Evolutionary conservation across 2,797 vertebrate genomes (phyloP).

Genomic region (Sebastes variabilis): DNA sequence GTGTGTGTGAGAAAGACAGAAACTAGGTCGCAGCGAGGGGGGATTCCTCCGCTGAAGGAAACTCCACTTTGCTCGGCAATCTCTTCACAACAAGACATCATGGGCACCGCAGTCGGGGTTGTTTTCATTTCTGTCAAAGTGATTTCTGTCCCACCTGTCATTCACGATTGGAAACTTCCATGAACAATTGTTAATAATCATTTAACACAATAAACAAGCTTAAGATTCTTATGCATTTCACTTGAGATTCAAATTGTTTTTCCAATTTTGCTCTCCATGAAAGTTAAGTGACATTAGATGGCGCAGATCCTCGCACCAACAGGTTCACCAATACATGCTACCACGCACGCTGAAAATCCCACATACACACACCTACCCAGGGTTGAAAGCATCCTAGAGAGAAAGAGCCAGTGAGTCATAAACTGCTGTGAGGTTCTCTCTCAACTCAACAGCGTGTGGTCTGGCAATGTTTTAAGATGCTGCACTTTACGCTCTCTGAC

Average conservation of each 20-base stretch:
- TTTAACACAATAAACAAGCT: background rate
- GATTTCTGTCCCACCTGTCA: background rate
- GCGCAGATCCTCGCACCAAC: slow-evolving; percentile 11
- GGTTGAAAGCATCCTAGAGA: slow-evolving; percentile 51
- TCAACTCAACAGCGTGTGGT: slow-evolving; percentile 58
- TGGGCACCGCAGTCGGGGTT: background rate
- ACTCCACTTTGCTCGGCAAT: slow-evolving; percentile 59
- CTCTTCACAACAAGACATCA: slow-evolving; percentile 38
- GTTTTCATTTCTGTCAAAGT: slow-evolving; percentile 17
- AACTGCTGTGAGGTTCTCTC: slow-evolving; percentile 56
- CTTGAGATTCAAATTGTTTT: background rate
- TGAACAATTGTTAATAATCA: background rate
- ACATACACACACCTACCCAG: slow-evolving; percentile 58
- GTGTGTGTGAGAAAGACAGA: slow-evolving; percentile 32
- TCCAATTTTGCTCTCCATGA: background rate
- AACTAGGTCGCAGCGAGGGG: slow-evolving; percentile 59
- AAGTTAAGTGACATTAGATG: slow-evolving; percentile 13
- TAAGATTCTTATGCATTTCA: background rate
- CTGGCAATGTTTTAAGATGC: slow-evolving; percentile 52
- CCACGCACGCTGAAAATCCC: slow-evolving; percentile 49
- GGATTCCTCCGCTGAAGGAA: slow-evolving; percentile 74
- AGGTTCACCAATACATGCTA: slow-evolving; percentile 48
- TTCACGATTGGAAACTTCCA: background rate
- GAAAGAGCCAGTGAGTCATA: slow-evolving; percentile 71
- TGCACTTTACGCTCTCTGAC: slow-evolving; percentile 61